These are phyloP conservation scores for Enteromius argenteus DNA, from an alignment of 2,797 vertebrate species.

Conservation along the genomic window DNA sequence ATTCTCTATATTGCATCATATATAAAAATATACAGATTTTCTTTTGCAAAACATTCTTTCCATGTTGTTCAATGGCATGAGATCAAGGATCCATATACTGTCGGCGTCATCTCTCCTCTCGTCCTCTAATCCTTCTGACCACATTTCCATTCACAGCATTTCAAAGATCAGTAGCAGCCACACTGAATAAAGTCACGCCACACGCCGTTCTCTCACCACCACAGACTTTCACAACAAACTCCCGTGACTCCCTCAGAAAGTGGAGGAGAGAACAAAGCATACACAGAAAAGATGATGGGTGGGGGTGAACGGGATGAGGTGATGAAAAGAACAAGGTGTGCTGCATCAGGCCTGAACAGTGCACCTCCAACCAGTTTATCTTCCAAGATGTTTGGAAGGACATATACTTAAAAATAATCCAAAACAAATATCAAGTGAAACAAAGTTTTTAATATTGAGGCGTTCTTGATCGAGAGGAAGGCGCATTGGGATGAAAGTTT, in stretches of 20 bases:
- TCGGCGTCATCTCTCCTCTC: slow-evolving; percentile 60
- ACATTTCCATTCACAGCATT: slow-evolving; percentile 78
- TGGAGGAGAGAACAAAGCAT: slow-evolving; percentile 50
- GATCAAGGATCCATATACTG: slow-evolving; percentile 71
- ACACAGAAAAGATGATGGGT: slow-evolving; percentile 27
- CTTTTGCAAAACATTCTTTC: slow-evolving; percentile 79
- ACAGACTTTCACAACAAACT: slow-evolving; percentile 27
- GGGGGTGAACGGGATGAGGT: slow-evolving; percentile 24
- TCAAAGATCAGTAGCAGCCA: slow-evolving; percentile 79
- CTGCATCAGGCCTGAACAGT: slow-evolving; percentile 18
- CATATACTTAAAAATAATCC: slow-evolving; percentile 50
- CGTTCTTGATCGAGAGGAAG: slow-evolving; percentile 71
- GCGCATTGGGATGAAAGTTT: slow-evolving; percentile 71
- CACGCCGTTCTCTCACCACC: slow-evolving; percentile 28
- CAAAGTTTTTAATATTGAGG: slow-evolving; percentile 70
- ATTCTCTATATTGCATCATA: slow-evolving; percentile 86
- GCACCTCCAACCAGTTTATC: slow-evolving; percentile 54
- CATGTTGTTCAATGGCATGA: slow-evolving; percentile 84
- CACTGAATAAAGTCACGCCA: slow-evolving; percentile 63
- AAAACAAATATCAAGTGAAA: slow-evolving; percentile 60
- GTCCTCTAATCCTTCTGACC: slow-evolving; percentile 55
- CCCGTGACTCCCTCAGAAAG: slow-evolving; percentile 39
- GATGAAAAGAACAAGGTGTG: slow-evolving; percentile 28
- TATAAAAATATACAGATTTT: slow-evolving; percentile 87
- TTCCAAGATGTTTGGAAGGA: slow-evolving; percentile 52